These are phyloP conservation scores for Nemotelus nigrinus DNA, from an alignment of 2,888 invertebrate genomes.

Conservation along the genomic window DNA sequence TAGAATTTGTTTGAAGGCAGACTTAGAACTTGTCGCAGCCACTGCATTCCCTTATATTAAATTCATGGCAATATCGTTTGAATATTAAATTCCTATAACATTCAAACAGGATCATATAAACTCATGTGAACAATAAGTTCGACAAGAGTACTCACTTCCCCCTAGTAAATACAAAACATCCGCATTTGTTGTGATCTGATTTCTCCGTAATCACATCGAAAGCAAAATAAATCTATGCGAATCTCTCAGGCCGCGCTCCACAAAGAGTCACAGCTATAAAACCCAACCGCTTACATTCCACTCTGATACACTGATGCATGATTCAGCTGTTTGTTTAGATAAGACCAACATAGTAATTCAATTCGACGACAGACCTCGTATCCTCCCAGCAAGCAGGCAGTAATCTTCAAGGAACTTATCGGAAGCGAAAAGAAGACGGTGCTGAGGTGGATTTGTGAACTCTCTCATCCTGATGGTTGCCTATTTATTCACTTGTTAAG, in stretches of 20 bases:
- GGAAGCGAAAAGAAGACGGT: slow-evolving; percentile 19
- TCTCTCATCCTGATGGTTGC: slow-evolving; percentile 26
- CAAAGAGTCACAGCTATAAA: slow-evolving; percentile 14
- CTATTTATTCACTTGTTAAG: slow-evolving; percentile 44
- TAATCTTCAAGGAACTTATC: not conserved
- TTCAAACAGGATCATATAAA: no score
- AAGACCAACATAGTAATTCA: slow-evolving; percentile 43
- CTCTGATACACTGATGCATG: slow-evolving; percentile 30
- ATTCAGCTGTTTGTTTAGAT: slow-evolving; percentile 38
- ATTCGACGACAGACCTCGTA: slow-evolving; percentile 27
- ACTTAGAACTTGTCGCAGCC: no score
- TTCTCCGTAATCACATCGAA: no score
- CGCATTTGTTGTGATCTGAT: no score
- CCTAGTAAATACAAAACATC: not conserved
- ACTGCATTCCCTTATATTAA: no score
- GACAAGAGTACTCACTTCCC: not conserved
- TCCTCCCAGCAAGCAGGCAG: not conserved
- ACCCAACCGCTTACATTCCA: slow-evolving; percentile 16
- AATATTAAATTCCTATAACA: no score
- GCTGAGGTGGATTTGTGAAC: slow-evolving; percentile 37
- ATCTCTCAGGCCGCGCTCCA: not conserved
- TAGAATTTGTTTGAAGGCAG: no score
- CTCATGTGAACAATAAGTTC: no score
- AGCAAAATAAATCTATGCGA: slow-evolving; percentile 17
- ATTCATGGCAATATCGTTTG: no score